Percentiles rank a stretch among this genome's conserved stretches.
Conservation (phyloP, 2,797 vertebrate species). For the Neostethus bicornis region DNA sequence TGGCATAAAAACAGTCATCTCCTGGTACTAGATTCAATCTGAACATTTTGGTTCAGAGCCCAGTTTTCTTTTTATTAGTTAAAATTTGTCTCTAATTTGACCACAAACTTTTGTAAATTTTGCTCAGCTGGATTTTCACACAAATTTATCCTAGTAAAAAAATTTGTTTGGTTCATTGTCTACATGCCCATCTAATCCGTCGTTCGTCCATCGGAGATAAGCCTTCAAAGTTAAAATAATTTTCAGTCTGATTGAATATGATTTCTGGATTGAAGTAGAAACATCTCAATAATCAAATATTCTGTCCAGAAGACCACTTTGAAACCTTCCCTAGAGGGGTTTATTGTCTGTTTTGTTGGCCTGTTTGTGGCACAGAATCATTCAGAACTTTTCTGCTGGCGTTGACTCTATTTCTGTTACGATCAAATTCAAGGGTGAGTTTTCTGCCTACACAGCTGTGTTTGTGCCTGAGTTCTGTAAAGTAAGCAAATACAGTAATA, state of each 20-base stretch:
- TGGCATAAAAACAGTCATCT: slow-evolving; percentile 38
- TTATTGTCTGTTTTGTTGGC: neutral
- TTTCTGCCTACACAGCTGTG: slow-evolving; percentile 44
- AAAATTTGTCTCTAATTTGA: slow-evolving; percentile 17
- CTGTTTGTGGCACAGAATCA: slow-evolving; percentile 1
- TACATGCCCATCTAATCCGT: too few species aligned
- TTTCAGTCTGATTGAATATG: too few species aligned
- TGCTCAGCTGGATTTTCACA: slow-evolving; percentile 10
- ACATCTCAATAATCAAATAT: too few species aligned
- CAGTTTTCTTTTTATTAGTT: slow-evolving; percentile 48
- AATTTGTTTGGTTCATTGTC: too few species aligned
- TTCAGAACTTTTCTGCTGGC: slow-evolving; percentile 20
- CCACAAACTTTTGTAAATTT: slow-evolving; percentile 14
- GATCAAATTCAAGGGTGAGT: slow-evolving; percentile 8
- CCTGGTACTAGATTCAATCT: slow-evolving; percentile 52
- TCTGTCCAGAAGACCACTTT: too few species aligned
- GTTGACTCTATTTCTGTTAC: slow-evolving; percentile 4
- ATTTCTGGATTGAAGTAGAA: too few species aligned
- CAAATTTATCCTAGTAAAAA: slow-evolving; percentile 13
- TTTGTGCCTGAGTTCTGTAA: slow-evolving; percentile 22
- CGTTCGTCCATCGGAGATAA: too few species aligned
- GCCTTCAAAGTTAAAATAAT: too few species aligned
- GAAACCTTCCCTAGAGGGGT: too few species aligned
- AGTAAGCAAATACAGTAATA: slow-evolving; percentile 16
- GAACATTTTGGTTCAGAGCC: slow-evolving; percentile 48